Evolutionary conservation across 1,140 invertebrate genomes (phyloP).

Genomic region (Pseudoatta argentina): DNA sequence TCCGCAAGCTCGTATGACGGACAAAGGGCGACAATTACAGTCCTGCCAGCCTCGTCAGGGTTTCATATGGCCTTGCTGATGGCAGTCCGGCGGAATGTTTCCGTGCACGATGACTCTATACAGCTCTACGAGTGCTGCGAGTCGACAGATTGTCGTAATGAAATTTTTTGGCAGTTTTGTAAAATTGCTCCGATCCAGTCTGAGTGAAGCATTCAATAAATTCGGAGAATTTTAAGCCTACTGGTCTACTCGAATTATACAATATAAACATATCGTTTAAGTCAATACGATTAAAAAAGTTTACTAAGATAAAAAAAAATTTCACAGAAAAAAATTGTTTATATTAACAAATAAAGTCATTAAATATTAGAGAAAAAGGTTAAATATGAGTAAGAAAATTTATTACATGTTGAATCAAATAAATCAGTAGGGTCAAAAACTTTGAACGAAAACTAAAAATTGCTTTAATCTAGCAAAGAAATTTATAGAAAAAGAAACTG

Average conservation of each 20-base stretch:
- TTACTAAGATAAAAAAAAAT: too few species aligned
- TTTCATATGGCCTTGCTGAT: conserved; percentile 72
- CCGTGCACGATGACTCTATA: conserved; percentile 45
- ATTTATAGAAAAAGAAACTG: not conserved
- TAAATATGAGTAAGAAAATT: too few species aligned
- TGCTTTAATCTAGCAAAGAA: not conserved
- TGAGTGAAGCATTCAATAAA: not conserved
- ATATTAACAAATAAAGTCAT: too few species aligned
- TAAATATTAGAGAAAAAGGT: too few species aligned
- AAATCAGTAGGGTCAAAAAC: too few species aligned
- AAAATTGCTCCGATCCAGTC: not conserved
- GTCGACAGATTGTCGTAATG: conserved; percentile 18
- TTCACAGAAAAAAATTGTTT: too few species aligned
- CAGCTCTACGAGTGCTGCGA: not conserved
- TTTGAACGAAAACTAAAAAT: not conserved
- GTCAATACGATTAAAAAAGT: too few species aligned
- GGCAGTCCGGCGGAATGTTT: conserved; percentile 62
- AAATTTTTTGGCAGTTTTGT: conserved; percentile 19
- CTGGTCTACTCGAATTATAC: too few species aligned
- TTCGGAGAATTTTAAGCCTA: not conserved
- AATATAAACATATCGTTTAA: too few species aligned
- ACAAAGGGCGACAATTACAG: conserved; percentile 82
- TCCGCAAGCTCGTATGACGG: conserved; percentile 77
- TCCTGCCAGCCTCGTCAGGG: conserved; percentile 77
- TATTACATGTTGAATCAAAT: too few species aligned